A percentile compares a stretch with the other conserved stretches of the same genome.
phyloP scores from a whole-genome alignment of 2,888 invertebrate species.

The Drosophila anomelani region DNA sequence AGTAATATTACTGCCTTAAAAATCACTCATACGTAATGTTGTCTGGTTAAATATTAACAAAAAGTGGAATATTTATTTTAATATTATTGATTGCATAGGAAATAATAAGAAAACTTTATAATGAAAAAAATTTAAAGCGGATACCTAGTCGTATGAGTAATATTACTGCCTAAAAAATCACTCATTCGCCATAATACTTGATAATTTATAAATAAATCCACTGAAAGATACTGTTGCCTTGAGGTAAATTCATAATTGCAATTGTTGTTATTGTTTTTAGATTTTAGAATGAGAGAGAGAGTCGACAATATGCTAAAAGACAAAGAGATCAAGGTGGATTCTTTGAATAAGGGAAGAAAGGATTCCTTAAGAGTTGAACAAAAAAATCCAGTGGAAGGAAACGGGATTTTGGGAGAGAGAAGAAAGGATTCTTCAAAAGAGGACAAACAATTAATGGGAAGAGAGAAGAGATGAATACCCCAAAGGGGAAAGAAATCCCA shows the following conservation, averaged over 20 bases:
- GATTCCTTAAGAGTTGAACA: not conserved
- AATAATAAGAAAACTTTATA: no score
- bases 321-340: not conserved
- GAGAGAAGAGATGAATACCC: not conserved
- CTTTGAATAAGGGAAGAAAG: not conserved
- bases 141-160: no score
- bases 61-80: no score
- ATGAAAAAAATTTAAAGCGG: no score
- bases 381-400: not conserved
- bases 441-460: not conserved
- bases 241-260: not conserved
- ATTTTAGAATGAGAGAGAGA: no score
- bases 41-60: no score
- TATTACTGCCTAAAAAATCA: no score
- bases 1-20: no score
- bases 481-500: not conserved
- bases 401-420: not conserved
- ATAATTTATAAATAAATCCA: not conserved
- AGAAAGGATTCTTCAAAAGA: not conserved
- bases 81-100: no score
- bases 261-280: not conserved
- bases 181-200: not conserved
- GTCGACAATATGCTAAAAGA: no score
- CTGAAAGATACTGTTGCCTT: not conserved
- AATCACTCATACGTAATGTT: no score